Conservation (phyloP, 2,113 vertebrate species). For the Ibidorhyncha struthersii region DNA sequence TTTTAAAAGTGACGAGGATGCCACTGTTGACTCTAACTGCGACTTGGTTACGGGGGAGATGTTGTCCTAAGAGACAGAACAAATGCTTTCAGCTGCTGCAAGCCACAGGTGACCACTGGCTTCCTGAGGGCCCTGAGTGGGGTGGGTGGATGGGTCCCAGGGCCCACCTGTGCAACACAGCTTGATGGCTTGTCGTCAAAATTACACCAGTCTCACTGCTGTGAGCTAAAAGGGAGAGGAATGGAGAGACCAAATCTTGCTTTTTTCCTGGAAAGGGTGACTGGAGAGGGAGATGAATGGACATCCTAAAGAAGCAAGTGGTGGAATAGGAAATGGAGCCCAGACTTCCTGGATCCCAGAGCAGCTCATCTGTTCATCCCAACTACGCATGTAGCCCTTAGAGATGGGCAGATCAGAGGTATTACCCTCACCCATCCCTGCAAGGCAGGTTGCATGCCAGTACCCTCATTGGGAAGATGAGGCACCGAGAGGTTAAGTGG, state of each 20-base stretch:
- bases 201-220: background rate
- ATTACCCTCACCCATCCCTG: background rate
- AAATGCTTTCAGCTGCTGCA: background rate
- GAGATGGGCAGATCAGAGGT: background rate
- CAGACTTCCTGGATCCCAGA: background rate
- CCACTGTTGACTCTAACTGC: background rate
- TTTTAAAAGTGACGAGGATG: background rate
- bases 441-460: accelerated
- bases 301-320: constrained; percentile 28
- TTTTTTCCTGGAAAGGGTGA: background rate
- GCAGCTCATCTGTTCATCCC: background rate
- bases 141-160: background rate
- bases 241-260: background rate
- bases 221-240: background rate
- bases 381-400: background rate
- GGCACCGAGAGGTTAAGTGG: background rate
- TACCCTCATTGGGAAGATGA: background rate
- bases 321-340: background rate
- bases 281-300: background rate
- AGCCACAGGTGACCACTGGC: background rate
- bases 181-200: background rate
- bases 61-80: background rate
- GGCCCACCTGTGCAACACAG: background rate
- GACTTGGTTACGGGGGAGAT: background rate
- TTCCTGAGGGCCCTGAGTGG: background rate